Percentiles rank a stretch among this genome's conserved stretches.
phyloP scores from a whole-genome alignment of 2,113 vertebrate species.

The Tetrax tetrax region DNA sequence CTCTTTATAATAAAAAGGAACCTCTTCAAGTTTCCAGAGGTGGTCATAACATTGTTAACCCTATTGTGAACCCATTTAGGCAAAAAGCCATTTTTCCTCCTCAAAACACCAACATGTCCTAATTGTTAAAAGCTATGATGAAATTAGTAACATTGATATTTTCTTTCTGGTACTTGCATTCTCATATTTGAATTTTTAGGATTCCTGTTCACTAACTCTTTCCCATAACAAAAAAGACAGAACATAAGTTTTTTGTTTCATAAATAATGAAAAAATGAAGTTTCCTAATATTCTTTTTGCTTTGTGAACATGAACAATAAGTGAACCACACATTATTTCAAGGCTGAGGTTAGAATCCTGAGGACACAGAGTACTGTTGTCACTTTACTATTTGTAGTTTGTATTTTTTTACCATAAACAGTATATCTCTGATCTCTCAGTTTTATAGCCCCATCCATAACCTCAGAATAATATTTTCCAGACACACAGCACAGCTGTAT shows the following conservation, averaged over 20 bases:
- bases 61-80: background rate
- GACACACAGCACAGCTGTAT: background rate
- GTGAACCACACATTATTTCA: background rate
- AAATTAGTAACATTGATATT: background rate
- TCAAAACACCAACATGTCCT: background rate
- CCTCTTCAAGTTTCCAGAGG: background rate
- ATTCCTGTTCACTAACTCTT: background rate
- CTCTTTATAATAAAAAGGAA: background rate
- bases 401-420: constrained; percentile 45
- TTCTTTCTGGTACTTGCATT: background rate
- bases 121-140: background rate
- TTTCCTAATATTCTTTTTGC: background rate
- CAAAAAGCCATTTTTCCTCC: background rate
- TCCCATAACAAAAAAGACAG: background rate
- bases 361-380: background rate
- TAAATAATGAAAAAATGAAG: background rate
- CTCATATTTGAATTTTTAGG: background rate
- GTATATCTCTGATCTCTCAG: constrained; percentile 18
- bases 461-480: constrained; percentile 51
- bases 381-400: constrained; percentile 23
- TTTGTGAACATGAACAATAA: background rate
- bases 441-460: constrained; percentile 18
- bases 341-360: background rate
- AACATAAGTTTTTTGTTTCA: background rate
- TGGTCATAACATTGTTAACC: background rate